Percentiles rank a stretch among this genome's conserved stretches.
Evolutionary conservation across 2,888 invertebrate species (phyloP).

Genomic region (Himalopsyche kuldschensis): DNA sequence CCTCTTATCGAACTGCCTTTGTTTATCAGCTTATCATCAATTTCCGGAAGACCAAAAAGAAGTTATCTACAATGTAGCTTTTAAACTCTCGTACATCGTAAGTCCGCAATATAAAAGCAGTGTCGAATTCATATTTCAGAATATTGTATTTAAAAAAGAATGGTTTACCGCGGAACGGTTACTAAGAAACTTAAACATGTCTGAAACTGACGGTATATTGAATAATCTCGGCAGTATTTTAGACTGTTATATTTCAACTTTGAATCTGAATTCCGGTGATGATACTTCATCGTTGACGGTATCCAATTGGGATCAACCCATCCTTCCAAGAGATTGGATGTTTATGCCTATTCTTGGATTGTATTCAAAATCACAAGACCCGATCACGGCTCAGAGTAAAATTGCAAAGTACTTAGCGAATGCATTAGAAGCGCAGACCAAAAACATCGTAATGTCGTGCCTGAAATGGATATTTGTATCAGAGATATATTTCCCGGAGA

Average conservation of each 20-base stretch:
- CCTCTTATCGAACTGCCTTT: constrained; percentile 54
- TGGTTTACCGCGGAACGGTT: constrained; percentile 63
- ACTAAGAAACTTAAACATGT: constrained; percentile 58
- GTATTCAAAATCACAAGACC: constrained; percentile 58
- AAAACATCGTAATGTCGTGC: constrained; percentile 55
- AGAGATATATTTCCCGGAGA: constrained; percentile 62
- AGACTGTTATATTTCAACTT: constrained; percentile 52
- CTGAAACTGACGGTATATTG: constrained; percentile 52
- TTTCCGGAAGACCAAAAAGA: constrained; percentile 53
- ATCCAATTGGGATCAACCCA: constrained; percentile 62
- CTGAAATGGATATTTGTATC: constrained; percentile 67
- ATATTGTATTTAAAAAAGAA: constrained; percentile 63
- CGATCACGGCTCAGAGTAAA: constrained; percentile 39
- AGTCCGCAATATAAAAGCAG: constrained; percentile 61
- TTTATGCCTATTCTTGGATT: constrained; percentile 69
- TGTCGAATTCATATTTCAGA: constrained; percentile 60
- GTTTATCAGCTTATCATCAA: constrained; percentile 10
- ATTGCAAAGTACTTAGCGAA: constrained; percentile 47
- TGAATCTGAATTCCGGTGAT: constrained; percentile 48
- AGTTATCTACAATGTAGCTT: constrained; percentile 59
- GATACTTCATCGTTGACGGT: constrained; percentile 51
- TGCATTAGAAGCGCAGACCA: constrained; percentile 49
- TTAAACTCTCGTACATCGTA: constrained; percentile 64
- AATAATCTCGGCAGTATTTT: constrained; percentile 52
- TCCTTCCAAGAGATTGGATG: constrained; percentile 80